Evolutionary conservation across 2,113 vertebrate species (phyloP), one percentile per base, ranked within the genome.

Genomic region (Grammomys surdaster): DNA sequence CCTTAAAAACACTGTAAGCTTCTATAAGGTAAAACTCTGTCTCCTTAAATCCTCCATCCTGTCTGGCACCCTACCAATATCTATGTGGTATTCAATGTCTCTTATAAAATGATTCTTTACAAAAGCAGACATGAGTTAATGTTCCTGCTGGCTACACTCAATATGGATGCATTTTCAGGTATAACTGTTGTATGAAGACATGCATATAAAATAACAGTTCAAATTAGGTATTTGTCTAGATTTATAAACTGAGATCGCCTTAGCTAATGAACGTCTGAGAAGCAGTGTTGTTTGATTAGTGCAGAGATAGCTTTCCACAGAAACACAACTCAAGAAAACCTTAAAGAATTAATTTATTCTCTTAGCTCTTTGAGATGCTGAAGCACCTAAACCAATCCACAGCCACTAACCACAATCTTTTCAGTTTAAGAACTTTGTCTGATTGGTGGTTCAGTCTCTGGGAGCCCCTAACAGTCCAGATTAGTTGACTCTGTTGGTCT

Each of bases 261-360:
- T 33, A 17, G 65, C 75, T 33, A 2, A 22, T 80, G 88, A n/a
- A 11, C 40, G 67, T 54, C 56, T 60, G 76, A 94, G 80, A 86
- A 91, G 40, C 92, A 94, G 95, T 65, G 73, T 24, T 46, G 40
- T 56, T 31, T 93, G 56, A 67, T 95, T 2, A 40, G 3, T 67
- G 28, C 82, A 51, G 56, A 89, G 69, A 84, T 6, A 82, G 22
- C 56, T 36, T 93, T 84, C 3, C 51, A 58, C 51, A 81, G 26
- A 63, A 28, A 70, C 46, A 87, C 33, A 72, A 22, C 36, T 95
- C 20, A 94, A 70, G 65, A 69, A 96, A 84, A 75, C 81, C 80
- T 88, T 77, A 36, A 81, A 96, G 95, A 67, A 70, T 70, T 5
- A 60, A 51, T 91, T 96, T 72, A 65, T 95, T 97, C 19, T 80